Evolutionary conservation across 2,888 invertebrate species (phyloP).

Genomic region (Agriopis leucophaearia): DNA sequence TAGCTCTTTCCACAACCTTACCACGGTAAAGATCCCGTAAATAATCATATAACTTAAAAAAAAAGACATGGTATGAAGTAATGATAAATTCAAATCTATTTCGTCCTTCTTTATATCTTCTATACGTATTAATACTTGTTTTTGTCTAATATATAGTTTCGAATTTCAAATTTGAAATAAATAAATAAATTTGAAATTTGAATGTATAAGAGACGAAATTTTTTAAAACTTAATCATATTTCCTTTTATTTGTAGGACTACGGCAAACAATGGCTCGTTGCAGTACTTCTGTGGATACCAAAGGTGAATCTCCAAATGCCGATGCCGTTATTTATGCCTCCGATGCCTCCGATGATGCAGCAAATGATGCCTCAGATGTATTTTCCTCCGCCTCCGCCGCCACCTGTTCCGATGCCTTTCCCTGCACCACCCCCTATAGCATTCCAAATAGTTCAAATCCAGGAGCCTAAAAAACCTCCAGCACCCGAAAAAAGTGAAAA

Average conservation of each 20-base stretch:
- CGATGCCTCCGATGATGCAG: slow-evolving; percentile 17
- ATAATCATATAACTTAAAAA: no score
- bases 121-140: no score
- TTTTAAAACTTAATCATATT: background rate
- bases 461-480: slow-evolving; percentile 11
- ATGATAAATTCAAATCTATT: no score
- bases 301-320: slow-evolving; percentile 21
- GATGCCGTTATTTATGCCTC: slow-evolving; percentile 15
- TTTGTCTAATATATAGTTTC: no score
- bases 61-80: no score
- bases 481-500: background rate
- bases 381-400: slow-evolving; percentile 3
- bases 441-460: slow-evolving; percentile 21
- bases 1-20: no score
- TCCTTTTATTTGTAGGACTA: slow-evolving; percentile 5
- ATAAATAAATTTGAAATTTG: no score
- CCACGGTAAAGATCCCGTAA: no score
- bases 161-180: no score
- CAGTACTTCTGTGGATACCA: slow-evolving; percentile 6
- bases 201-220: no score
- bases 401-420: background rate
- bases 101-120: no score
- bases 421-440: slow-evolving; percentile 20
- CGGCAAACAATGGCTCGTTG: background rate
- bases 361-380: slow-evolving; percentile 15